phyloP scores from a whole-genome alignment of 1,140 invertebrate genomes.

The Neuroterus valhalla region DNA sequence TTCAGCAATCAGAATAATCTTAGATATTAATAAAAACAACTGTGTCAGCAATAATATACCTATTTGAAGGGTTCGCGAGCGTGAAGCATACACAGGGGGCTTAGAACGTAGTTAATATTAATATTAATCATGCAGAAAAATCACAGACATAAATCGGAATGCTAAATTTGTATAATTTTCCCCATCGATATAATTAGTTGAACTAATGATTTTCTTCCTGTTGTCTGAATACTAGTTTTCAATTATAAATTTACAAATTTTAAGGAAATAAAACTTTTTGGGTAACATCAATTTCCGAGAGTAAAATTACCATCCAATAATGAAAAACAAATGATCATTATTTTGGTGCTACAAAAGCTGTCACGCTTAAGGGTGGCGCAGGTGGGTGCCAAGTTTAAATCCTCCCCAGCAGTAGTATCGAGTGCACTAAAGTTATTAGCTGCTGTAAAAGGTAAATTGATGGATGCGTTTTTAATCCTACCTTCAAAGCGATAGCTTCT shows the following conservation, averaged over 20 bases:
- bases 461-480: conserved; percentile 4
- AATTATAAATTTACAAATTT: neutral
- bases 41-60: too few relatives aligned
- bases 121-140: too few relatives aligned
- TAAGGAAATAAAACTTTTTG: neutral
- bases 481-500: neutral
- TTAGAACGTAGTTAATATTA: too few relatives aligned
- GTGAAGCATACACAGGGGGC: too few relatives aligned
- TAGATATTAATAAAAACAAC: too few relatives aligned
- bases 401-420: conserved; percentile 2
- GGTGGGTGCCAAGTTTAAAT: neutral
- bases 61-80: too few relatives aligned
- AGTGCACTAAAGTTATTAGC: conserved; percentile 22
- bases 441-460: conserved; percentile 5
- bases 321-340: conserved; percentile 13
- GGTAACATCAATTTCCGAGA: neutral
- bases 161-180: too few relatives aligned
- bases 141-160: too few relatives aligned
- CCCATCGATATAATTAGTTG: too few relatives aligned
- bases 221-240: neutral
- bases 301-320: neutral
- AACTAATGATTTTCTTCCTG: neutral
- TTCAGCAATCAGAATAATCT: too few relatives aligned
- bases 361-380: conserved; percentile 5
- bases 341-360: conserved; percentile 5